These are phyloP conservation scores for Julus scanicus DNA, from an alignment of 2,888 invertebrate genomes.

Conservation along the genomic window DNA sequence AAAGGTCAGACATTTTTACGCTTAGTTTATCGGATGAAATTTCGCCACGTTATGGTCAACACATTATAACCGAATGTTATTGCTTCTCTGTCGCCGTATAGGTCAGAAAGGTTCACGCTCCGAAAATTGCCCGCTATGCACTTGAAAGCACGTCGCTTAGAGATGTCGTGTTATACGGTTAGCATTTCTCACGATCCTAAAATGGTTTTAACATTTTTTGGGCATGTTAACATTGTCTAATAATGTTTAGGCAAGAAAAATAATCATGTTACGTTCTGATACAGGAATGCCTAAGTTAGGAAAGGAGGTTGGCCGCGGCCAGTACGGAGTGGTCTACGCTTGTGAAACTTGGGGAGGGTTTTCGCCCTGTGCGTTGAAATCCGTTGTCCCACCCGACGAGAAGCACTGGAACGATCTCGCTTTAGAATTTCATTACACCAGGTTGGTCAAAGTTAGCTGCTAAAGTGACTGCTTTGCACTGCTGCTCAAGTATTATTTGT, in stretches of 20 bases:
- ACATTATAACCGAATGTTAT: conserved; percentile 60
- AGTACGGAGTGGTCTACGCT: conserved; percentile 89
- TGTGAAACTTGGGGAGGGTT: conserved; percentile 80
- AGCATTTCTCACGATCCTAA: conserved; percentile 25
- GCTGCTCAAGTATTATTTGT: background rate
- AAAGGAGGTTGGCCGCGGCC: conserved; percentile 76
- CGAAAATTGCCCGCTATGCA: conserved; percentile 81
- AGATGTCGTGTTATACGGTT: conserved; percentile 79
- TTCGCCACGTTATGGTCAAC: background rate
- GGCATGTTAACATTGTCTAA: background rate
- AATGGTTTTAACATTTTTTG: too few relatives aligned
- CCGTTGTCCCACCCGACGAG: conserved; percentile 88
- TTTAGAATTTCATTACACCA: conserved; percentile 90
- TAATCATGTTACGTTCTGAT: conserved; percentile 44
- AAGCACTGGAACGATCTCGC: conserved; percentile 90
- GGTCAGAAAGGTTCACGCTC: conserved; percentile 81
- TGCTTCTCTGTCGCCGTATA: conserved; percentile 58
- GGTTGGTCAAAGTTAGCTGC: conserved; percentile 68
- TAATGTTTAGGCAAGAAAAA: background rate
- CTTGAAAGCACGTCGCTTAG: conserved; percentile 85
- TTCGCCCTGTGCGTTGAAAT: conserved; percentile 85
- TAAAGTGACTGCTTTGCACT: background rate
- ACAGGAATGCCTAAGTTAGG: conserved; percentile 69
- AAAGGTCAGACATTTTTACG: conserved; percentile 64
- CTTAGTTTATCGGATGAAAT: conserved; percentile 60